phyloP scores from a whole-genome alignment of 2,113 vertebrate genomes.

The Erinaceus europaeus region DNA sequence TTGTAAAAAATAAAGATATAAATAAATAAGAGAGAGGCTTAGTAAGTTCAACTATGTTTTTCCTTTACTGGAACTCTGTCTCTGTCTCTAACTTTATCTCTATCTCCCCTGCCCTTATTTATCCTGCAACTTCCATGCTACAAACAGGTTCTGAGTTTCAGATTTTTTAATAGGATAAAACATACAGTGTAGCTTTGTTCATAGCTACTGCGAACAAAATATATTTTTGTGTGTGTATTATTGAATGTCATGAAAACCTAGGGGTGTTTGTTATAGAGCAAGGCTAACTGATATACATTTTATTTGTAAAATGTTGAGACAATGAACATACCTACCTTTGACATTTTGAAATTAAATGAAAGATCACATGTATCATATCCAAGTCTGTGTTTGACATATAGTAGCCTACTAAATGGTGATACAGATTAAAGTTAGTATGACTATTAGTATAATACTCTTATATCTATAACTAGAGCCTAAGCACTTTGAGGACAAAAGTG shows the following conservation, averaged over 20 bases:
- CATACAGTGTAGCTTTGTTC: no score
- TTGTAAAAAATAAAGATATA: not conserved
- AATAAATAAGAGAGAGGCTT: no score
- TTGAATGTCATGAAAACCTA: not conserved
- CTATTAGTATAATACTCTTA: not conserved
- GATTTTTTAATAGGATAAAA: not conserved
- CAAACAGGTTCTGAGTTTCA: not conserved
- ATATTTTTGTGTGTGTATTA: not conserved
- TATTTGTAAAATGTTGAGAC: not conserved
- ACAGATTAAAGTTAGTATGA: not conserved
- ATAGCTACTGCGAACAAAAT: no score
- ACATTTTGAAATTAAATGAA: constrained; percentile 7
- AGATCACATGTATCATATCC: not conserved
- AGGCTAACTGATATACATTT: not conserved
- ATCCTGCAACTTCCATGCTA: not conserved
- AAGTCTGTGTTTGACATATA: not conserved
- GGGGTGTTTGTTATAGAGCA: not conserved
- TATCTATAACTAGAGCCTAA: not conserved
- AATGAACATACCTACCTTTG: not conserved
- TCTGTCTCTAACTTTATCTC: not conserved
- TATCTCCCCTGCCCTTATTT: not conserved
- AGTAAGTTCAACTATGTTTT: no score
- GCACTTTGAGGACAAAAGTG: not conserved
- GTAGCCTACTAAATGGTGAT: not conserved
- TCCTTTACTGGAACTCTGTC: no score